These are phyloP conservation scores for Sandelia bainsii DNA, from an alignment of 2,797 vertebrate species.

Conservation along the genomic window DNA sequence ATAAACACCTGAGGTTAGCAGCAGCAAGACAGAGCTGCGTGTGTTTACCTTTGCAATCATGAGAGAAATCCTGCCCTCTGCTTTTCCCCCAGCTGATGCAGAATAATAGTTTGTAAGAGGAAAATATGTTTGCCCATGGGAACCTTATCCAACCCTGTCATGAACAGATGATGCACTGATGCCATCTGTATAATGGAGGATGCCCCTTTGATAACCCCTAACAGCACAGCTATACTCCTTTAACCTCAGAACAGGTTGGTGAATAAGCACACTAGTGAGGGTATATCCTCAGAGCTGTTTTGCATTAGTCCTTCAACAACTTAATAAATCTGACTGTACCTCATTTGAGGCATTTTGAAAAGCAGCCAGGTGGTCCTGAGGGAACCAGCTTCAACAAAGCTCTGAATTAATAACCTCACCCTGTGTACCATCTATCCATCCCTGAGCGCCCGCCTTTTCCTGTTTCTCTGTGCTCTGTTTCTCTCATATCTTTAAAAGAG, in stretches of 20 bases:
- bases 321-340: conserved; percentile 36
- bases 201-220: conserved; percentile 36
- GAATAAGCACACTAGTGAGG: conserved; percentile 20
- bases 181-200: conserved; percentile 49
- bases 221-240: conserved; percentile 10
- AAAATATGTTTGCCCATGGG: conserved; percentile 24
- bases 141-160: conserved; percentile 23
- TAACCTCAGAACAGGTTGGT: conserved; percentile 19
- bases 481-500: conserved; percentile 43
- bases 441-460: conserved; percentile 27
- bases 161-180: conserved; percentile 45
- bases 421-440: conserved; percentile 50
- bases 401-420: conserved; percentile 64
- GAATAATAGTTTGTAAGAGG: conserved; percentile 19
- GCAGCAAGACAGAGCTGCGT: not conserved
- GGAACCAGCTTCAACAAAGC: conserved; percentile 58
- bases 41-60: conserved; percentile 18
- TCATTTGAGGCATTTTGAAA: conserved; percentile 30
- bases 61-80: conserved; percentile 5
- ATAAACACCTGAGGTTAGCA: conserved; percentile 2
- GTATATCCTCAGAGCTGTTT: conserved; percentile 43
- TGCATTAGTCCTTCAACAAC: conserved; percentile 46
- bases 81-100: not conserved
- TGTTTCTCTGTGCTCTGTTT: conserved; percentile 18
- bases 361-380: conserved; percentile 48